Evolutionary conservation across 2,888 invertebrate genomes (phyloP).

Genomic region (Lymantria dispar): DNA sequence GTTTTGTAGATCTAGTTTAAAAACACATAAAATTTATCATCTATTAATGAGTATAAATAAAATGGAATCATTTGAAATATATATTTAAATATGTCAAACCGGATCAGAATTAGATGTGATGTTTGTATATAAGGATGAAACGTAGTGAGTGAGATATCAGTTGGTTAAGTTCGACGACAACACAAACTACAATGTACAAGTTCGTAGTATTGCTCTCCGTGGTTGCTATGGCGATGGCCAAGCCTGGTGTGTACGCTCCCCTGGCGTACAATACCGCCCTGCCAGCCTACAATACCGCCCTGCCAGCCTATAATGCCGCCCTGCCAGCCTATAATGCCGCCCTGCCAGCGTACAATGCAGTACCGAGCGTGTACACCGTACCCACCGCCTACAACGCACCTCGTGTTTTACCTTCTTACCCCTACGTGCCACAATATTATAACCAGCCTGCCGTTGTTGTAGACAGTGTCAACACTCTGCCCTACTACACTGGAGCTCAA

Average conservation of each 20-base stretch:
- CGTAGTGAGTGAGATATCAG: slow-evolving; percentile 54
- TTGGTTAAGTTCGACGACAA: slow-evolving; percentile 60
- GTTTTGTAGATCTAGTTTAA: too few relatives aligned
- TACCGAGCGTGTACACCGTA: slow-evolving; percentile 29
- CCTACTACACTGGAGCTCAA: slow-evolving; percentile 20
- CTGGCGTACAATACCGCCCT: slow-evolving; percentile 42
- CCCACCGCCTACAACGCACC: slow-evolving; percentile 7
- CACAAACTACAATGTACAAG: slow-evolving; percentile 77
- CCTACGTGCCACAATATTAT: neutral
- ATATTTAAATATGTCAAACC: too few relatives aligned
- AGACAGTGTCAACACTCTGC: slow-evolving; percentile 4
- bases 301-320: slow-evolving; percentile 23
- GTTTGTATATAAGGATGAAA: slow-evolving; percentile 63
- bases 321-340: slow-evolving; percentile 41
- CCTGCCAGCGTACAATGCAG: slow-evolving; percentile 43
- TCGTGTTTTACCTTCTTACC: slow-evolving; percentile 38
- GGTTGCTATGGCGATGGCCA: slow-evolving; percentile 82
- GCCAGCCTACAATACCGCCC: slow-evolving; percentile 13
- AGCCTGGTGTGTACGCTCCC: slow-evolving; percentile 57
- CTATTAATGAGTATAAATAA: too few relatives aligned
- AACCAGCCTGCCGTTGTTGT: slow-evolving; percentile 45
- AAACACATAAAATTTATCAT: too few relatives aligned
- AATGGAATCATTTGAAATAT: too few relatives aligned
- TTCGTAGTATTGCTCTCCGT: slow-evolving; percentile 84
- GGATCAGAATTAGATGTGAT: neutral